These are phyloP conservation scores for Zingel zingel DNA, from an alignment of 2,113 vertebrate species.

Conservation along the genomic window DNA sequence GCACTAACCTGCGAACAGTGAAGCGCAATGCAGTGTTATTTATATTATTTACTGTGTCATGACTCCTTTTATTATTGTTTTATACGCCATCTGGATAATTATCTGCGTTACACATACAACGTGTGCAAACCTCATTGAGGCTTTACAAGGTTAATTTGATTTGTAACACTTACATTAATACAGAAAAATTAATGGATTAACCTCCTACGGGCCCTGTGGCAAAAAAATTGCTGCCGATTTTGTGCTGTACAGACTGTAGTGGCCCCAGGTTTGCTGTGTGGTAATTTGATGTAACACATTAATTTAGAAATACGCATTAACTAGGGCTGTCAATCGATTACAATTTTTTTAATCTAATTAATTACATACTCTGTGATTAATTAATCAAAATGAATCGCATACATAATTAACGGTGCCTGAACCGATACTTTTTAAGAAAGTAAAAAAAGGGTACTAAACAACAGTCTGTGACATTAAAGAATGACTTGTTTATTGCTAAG, in stretches of 20 bases:
- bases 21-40: not conserved
- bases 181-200: not conserved
- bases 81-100: not conserved
- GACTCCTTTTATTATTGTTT: not conserved
- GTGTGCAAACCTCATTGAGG: not conserved
- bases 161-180: not conserved
- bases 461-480: too few species aligned
- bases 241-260: not conserved
- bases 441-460: too few species aligned
- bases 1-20: not conserved
- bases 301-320: not conserved
- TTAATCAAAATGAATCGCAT: too few species aligned
- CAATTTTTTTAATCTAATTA: too few species aligned
- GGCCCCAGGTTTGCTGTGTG: not conserved
- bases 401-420: too few species aligned
- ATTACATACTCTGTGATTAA: too few species aligned
- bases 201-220: not conserved
- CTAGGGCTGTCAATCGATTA: too few species aligned
- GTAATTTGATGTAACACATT: slow-evolving; percentile 4
- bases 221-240: not conserved
- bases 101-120: not conserved
- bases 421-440: too few species aligned
- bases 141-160: not conserved
- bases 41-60: too few species aligned
- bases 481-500: too few species aligned